Conservation (phyloP, 1,140 invertebrate genomes). For the Centruroides sculpturatus region DNA sequence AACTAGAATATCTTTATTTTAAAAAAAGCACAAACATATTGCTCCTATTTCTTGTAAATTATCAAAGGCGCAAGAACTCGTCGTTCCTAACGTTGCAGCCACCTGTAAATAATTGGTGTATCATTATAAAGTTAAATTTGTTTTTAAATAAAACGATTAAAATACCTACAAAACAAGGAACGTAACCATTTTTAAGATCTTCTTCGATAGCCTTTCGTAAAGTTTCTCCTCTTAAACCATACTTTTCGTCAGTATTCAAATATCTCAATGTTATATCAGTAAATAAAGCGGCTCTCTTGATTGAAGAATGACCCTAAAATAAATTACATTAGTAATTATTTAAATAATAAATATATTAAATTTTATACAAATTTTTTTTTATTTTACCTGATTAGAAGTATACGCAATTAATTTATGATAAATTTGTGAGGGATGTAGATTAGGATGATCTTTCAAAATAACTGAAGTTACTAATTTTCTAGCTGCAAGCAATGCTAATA, state of each 20-base stretch:
- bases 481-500: slow-evolving; percentile 87
- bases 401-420: slow-evolving; percentile 11
- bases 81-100: slow-evolving; percentile 75
- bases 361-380: background rate
- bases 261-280: slow-evolving; percentile 25
- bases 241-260: slow-evolving; percentile 1
- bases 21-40: slow-evolving; percentile 42
- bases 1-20: too few relatives aligned
- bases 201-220: background rate
- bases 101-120: slow-evolving; percentile 42
- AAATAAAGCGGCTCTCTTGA: slow-evolving; percentile 35
- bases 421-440: too few relatives aligned
- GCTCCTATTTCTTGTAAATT: slow-evolving; percentile 60
- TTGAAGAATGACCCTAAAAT: slow-evolving; percentile 34
- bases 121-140: too few relatives aligned
- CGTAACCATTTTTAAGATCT: background rate
- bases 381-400: background rate
- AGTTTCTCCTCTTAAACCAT: background rate
- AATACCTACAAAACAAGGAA: background rate
- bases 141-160: slow-evolving; percentile 25
- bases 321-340: slow-evolving; percentile 33
- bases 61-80: slow-evolving; percentile 81
- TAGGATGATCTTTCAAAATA: background rate
- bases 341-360: too few relatives aligned
- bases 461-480: background rate